These are phyloP conservation scores for Thysanoteuthis rhombus DNA, from an alignment of 2,888 invertebrate genomes.

Conservation along the genomic window DNA sequence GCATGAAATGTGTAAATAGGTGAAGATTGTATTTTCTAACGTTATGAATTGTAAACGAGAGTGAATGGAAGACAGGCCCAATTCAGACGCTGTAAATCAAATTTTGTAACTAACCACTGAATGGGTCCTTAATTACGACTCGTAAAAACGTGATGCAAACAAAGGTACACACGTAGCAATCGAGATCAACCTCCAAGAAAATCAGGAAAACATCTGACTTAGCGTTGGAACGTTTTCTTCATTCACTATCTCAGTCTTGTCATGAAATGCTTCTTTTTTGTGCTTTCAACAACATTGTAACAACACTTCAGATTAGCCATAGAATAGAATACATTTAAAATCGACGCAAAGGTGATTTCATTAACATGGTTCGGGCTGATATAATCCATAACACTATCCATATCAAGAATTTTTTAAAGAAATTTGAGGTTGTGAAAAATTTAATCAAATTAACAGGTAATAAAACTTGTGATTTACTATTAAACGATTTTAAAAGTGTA, in stretches of 20 bases:
- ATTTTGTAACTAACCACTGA: neutral
- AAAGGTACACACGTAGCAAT: neutral
- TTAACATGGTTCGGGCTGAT: neutral
- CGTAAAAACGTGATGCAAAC: neutral
- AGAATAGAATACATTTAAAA: neutral
- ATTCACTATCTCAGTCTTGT: neutral
- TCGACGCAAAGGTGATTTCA: neutral
- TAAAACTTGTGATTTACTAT: no score
- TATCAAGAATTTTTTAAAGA: no score
- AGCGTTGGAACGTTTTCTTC: neutral
- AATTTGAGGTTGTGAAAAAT: no score
- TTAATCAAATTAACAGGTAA: no score
- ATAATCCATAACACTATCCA: no score
- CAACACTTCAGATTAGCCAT: neutral
- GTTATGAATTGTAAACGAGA: neutral
- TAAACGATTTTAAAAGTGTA: no score
- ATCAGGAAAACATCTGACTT: neutral
- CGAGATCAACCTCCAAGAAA: neutral
- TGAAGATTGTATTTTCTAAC: neutral
- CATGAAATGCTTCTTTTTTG: neutral
- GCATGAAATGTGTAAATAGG: neutral
- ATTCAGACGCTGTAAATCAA: neutral
- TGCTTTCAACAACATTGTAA: neutral
- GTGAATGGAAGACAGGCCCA: neutral
- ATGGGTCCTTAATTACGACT: neutral